A percentile compares a stretch with the other conserved stretches of the same genome.
Evolutionary conservation across 1,140 invertebrate genomes (phyloP).

Genomic region (Eupristina koningsbergeri): DNA sequence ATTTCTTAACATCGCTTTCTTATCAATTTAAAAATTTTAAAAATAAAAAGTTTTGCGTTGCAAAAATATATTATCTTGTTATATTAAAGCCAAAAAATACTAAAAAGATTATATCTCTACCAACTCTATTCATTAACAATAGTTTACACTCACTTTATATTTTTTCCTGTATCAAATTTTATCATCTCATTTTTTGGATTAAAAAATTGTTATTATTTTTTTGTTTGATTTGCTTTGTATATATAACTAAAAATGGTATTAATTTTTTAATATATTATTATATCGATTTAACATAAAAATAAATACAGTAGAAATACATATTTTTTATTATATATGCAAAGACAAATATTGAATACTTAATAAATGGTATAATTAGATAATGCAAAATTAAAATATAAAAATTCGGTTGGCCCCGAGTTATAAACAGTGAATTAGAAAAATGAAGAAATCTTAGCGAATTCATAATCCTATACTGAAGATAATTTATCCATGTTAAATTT

Average conservation of each 20-base stretch:
- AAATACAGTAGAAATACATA: not conserved
- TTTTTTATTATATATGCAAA: not conserved
- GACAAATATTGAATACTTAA: not conserved
- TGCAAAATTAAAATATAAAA: not conserved
- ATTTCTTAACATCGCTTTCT: too few species aligned
- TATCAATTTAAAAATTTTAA: too few species aligned
- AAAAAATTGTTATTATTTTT: constrained; percentile 10
- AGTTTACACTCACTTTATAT: constrained; percentile 17
- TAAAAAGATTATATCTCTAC: not conserved
- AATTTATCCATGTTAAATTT: too few species aligned
- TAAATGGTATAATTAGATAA: not conserved
- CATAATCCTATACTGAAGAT: not conserved
- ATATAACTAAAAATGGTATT: constrained; percentile 33
- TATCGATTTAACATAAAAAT: not conserved
- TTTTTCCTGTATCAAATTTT: constrained; percentile 35
- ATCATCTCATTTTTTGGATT: constrained; percentile 24
- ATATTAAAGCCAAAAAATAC: too few species aligned
- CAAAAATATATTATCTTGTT: too few species aligned
- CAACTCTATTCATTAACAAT: not conserved
- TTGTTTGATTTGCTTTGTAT: not conserved
- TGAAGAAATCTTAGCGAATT: not conserved
- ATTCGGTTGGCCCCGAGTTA: constrained; percentile 2
- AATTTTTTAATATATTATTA: constrained; percentile 31
- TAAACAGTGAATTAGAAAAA: not conserved
- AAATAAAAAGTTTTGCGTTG: too few species aligned